These are phyloP conservation scores for Naja naja DNA, from an alignment of 2,113 vertebrate genomes.

Conservation along the genomic window DNA sequence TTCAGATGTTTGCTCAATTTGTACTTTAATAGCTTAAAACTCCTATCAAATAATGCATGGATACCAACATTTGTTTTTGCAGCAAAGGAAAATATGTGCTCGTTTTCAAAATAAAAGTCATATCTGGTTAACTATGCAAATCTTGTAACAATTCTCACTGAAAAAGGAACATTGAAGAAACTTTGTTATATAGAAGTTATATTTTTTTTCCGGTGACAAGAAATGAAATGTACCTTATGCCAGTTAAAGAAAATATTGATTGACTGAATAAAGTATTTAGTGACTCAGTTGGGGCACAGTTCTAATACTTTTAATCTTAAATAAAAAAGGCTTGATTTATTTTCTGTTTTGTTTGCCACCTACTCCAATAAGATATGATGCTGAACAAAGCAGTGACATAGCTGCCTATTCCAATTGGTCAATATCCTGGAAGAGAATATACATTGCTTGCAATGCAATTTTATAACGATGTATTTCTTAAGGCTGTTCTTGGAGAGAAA, in stretches of 20 bases:
- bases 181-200: not conserved
- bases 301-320: not conserved
- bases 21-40: not conserved
- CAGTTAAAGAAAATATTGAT: not conserved
- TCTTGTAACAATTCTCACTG: slow-evolving; percentile 1
- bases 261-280: not conserved
- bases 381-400: not conserved
- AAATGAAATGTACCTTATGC: not conserved
- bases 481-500: not conserved
- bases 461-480: not conserved
- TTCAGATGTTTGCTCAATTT: not conserved
- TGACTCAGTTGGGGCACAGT: not conserved
- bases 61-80: not conserved
- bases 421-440: not conserved
- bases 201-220: not conserved
- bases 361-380: not conserved
- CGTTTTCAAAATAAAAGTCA: not conserved
- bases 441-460: not conserved
- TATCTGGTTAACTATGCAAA: not conserved
- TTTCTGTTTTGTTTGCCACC: not conserved
- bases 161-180: not conserved
- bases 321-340: not conserved
- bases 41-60: not conserved
- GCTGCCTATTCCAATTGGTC: not conserved
- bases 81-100: not conserved